These are phyloP conservation scores for Coracias cyanogaster DNA, from an alignment of 2,797 vertebrate genomes.

Conservation along the genomic window DNA sequence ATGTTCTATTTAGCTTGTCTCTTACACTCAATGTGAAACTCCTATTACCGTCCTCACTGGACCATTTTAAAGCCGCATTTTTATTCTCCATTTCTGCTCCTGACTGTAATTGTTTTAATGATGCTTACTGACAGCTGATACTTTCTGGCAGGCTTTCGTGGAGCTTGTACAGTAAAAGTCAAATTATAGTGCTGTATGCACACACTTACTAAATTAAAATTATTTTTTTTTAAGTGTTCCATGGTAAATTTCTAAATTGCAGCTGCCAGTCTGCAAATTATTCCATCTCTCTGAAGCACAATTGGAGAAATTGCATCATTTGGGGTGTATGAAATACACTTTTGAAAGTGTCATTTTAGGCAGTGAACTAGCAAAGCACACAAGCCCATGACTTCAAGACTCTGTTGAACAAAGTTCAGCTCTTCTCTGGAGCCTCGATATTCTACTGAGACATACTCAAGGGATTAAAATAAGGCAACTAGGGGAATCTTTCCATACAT, in stretches of 20 bases:
- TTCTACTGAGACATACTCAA: neutral
- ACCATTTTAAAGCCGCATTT: neutral
- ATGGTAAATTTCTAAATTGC: neutral
- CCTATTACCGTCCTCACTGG: neutral
- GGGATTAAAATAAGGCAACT: neutral
- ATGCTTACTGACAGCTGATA: slow-evolving; percentile 58
- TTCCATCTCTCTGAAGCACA: slow-evolving; percentile 18
- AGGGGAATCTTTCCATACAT: neutral
- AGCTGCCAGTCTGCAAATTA: neutral
- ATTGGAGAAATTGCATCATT: neutral
- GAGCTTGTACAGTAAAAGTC: neutral
- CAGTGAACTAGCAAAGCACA: neutral
- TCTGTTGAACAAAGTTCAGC: neutral
- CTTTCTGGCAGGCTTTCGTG: slow-evolving; percentile 29
- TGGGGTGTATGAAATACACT: neutral
- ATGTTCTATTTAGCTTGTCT: neutral
- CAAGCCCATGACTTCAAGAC: neutral
- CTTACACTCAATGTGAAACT: neutral
- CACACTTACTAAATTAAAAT: slow-evolving; percentile 12
- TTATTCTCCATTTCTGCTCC: slow-evolving; percentile 8
- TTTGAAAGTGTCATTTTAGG: neutral
- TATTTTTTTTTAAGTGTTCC: neutral
- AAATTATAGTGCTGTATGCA: slow-evolving; percentile 9
- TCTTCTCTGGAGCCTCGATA: neutral
- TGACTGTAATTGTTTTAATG: slow-evolving; percentile 33